Evolutionary conservation across 64 coral and sea anemone genomes (phyloP), one percentile per base, ranked within the genome.

Genomic region (Dendrophyllia cribrosa): DNA sequence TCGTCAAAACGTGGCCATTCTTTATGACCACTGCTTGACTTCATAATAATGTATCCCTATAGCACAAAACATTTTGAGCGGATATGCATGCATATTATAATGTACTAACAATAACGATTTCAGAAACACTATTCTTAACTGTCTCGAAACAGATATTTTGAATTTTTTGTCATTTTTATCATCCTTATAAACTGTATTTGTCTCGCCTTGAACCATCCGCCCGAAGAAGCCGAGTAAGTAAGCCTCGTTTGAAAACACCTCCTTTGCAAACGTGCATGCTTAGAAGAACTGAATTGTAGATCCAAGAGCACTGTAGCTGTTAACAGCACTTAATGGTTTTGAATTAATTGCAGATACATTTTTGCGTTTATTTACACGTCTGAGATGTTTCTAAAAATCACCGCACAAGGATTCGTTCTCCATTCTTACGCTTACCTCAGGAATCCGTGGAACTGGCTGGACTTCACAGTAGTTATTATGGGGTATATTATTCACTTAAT

Each of bases 211-310:
- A 92, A 96, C 55, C 24, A 96, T 14, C 94, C 90, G 9, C 94
- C 94, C 9, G 94, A 96, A 51, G 94, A 96, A 89, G 89, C 90
- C 12, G 94, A 96, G 94, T 96, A 74, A 88, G 94, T 96, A 72
- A 22, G 14, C 51, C 70, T 69, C 14, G 6, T 64, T 64, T 25
- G n/a, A 21, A 21, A 20, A 20, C 44, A 75, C 19, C 5, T 75
- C 71, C 1, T 16, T 74, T 75, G 34, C 34, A 34, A 34, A 34
- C 34, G 34, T 34, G 34, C 34, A 34, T 34, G 34, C 34, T 34
- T 34, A 34, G 34, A 34, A 34, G 34, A 34, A 34, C 34, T 34
- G 34, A 34, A 34, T 34, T 34, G 34, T 34, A 34, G 34, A 34
- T 1, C 34, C 34, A 34, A 34, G 34, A 34, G 34, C 2, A 34